Conservation (phyloP, 2,797 vertebrate species). For the Sebastes diaconus region DNA sequence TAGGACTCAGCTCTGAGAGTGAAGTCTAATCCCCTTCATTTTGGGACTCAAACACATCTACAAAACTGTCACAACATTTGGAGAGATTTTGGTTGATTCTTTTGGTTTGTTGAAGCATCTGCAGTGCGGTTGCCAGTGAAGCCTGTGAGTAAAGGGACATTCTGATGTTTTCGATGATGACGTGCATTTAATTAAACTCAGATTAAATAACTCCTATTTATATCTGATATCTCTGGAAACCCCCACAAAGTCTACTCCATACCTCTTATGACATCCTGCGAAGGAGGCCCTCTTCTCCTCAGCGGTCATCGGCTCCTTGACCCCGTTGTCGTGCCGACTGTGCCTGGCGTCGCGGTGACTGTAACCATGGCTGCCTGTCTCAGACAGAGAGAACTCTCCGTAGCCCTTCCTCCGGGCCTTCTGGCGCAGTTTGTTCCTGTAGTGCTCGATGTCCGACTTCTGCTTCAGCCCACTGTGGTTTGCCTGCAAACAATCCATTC, state of each 20-base stretch:
- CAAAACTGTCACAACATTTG: not conserved
- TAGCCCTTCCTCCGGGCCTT: conserved; percentile 96
- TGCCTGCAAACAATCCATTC: conserved; percentile 74
- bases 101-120: not conserved
- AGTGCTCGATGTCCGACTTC: conserved; percentile 98
- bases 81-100: not conserved
- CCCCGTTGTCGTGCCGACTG: conserved; percentile 56
- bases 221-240: not conserved
- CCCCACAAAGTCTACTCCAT: not conserved
- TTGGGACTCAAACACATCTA: not conserved
- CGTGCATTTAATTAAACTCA: not conserved
- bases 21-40: not conserved
- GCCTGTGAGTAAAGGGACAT: not conserved
- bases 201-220: not conserved
- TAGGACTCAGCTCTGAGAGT: not conserved
- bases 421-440: conserved; percentile 96
- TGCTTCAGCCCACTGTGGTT: conserved; percentile 94
- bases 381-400: conserved; percentile 90
- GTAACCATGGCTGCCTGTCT: conserved; percentile 79
- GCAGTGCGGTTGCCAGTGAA: not conserved
- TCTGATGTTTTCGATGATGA: not conserved
- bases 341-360: conserved; percentile 73
- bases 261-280: conserved; percentile 80
- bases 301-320: conserved; percentile 76
- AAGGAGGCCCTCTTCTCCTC: conserved; percentile 82